Evolutionary conservation across 2,113 vertebrate genomes (phyloP).

Genomic region (Capreolus pygargus): DNA sequence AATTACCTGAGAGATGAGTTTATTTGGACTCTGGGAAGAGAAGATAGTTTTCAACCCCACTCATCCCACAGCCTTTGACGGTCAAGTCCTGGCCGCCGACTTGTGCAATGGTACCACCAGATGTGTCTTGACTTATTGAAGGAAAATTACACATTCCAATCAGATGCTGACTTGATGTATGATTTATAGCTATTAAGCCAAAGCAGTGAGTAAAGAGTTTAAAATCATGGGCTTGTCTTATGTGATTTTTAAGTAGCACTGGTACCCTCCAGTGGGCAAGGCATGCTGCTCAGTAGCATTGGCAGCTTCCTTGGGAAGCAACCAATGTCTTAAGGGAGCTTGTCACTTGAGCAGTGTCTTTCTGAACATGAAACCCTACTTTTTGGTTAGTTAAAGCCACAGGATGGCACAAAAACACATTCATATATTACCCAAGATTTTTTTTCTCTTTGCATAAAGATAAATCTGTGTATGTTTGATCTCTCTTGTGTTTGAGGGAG

Average conservation of each 20-base stretch:
- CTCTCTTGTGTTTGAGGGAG: slow-evolving; percentile 66
- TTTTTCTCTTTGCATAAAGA: slow-evolving; percentile 66
- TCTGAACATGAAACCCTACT: slow-evolving; percentile 51
- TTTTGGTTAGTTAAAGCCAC: slow-evolving; percentile 62
- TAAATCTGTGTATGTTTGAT: slow-evolving; percentile 75
- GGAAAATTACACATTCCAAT: slow-evolving; percentile 31
- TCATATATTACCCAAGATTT: slow-evolving; percentile 44
- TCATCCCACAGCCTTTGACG: neutral
- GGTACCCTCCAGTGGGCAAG: neutral
- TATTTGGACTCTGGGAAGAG: slow-evolving; percentile 38
- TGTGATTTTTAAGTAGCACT: slow-evolving; percentile 39
- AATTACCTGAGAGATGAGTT: slow-evolving; percentile 48
- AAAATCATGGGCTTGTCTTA: slow-evolving; percentile 34
- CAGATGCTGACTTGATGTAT: slow-evolving; percentile 21
- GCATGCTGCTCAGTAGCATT: neutral
- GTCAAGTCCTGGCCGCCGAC: neutral
- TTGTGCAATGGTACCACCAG: rapidly evolving
- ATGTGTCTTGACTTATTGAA: slow-evolving; percentile 19
- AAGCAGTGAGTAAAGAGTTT: slow-evolving; percentile 38
- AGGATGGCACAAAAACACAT: slow-evolving; percentile 47
- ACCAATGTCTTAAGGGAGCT: slow-evolving; percentile 39
- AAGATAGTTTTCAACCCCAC: neutral
- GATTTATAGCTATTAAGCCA: slow-evolving; percentile 45
- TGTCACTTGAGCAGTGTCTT: slow-evolving; percentile 46
- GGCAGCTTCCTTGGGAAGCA: slow-evolving; percentile 43